These are phyloP conservation scores for Epinotia ramella DNA, from an alignment of 2,888 invertebrate genomes.

Conservation along the genomic window DNA sequence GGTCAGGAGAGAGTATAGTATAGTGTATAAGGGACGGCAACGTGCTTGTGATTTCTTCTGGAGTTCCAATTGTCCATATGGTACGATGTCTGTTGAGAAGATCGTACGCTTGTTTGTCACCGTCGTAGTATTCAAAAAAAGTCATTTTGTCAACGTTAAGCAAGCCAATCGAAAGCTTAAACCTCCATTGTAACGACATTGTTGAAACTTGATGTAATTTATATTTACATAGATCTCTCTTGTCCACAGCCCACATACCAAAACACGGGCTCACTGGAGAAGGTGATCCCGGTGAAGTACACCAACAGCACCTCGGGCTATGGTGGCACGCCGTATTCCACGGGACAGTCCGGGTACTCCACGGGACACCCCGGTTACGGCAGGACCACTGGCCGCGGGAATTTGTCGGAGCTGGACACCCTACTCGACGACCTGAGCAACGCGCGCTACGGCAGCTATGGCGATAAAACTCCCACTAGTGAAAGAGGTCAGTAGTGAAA, in stretches of 20 bases:
- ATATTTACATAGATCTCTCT: constrained; percentile 45
- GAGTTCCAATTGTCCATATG: no score
- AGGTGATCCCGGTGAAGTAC: constrained; percentile 79
- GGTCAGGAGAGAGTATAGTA: no score
- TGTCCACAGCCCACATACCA: constrained; percentile 88
- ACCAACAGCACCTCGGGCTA: constrained; percentile 60
- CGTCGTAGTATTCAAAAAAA: no score
- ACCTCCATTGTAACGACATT: no score
- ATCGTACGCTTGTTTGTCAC: no score
- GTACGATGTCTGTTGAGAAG: no score
- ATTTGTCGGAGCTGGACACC: constrained; percentile 96
- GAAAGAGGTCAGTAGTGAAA: no score
- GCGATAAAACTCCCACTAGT: constrained; percentile 65
- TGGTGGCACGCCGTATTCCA: constrained; percentile 59
- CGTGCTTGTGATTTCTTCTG: no score
- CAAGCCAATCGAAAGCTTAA: no score
- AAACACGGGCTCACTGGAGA: constrained; percentile 80
- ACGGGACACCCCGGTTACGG: constrained; percentile 64
- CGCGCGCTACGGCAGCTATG: constrained; percentile 84
- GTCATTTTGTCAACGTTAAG: no score
- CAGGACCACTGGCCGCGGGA: constrained; percentile 81
- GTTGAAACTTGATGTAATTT: no score
- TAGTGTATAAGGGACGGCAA: no score
- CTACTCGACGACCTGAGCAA: constrained; percentile 96
- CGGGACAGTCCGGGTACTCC: constrained; percentile 55